phyloP scores from a whole-genome alignment of 2,888 invertebrate genomes.

The Himalopsyche anomala region DNA sequence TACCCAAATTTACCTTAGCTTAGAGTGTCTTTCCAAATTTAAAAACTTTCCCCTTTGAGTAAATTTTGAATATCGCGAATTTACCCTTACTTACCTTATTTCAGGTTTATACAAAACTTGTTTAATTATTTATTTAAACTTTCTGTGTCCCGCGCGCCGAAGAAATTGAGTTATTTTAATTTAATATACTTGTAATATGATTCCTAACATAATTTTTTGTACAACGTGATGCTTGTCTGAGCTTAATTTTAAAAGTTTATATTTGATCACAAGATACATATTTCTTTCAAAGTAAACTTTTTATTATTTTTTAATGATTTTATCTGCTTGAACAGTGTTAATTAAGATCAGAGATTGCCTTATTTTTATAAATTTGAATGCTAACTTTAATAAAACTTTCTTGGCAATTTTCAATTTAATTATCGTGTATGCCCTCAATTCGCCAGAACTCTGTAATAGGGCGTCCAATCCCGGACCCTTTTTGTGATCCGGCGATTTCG shows the following conservation, averaged over 20 bases:
- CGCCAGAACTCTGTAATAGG: too few relatives aligned
- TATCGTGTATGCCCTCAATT: too few relatives aligned
- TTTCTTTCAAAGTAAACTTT: background rate
- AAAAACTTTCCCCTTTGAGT: conserved; percentile 39
- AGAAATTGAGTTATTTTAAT: conserved; percentile 40
- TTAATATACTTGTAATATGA: conserved; percentile 8
- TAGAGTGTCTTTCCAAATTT: background rate
- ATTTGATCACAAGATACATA: background rate
- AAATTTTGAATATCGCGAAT: conserved; percentile 32
- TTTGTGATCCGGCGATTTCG: too few relatives aligned
- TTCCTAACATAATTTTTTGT: background rate
- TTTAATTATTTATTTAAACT: conserved; percentile 29
- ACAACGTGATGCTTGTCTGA: background rate
- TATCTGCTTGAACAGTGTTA: background rate
- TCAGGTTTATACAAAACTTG: conserved; percentile 31
- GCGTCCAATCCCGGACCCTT: too few relatives aligned
- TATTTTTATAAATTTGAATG: too few relatives aligned
- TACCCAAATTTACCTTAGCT: conserved; percentile 21
- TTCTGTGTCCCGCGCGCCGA: conserved; percentile 1
- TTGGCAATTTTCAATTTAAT: too few relatives aligned
- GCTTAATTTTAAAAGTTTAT: conserved; percentile 1
- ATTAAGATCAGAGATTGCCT: background rate
- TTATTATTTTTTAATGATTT: background rate
- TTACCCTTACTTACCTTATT: conserved; percentile 7
- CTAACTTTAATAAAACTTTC: too few relatives aligned